These are phyloP conservation scores for Eulithis testata DNA, from an alignment of 2,888 invertebrate species.

Conservation along the genomic window DNA sequence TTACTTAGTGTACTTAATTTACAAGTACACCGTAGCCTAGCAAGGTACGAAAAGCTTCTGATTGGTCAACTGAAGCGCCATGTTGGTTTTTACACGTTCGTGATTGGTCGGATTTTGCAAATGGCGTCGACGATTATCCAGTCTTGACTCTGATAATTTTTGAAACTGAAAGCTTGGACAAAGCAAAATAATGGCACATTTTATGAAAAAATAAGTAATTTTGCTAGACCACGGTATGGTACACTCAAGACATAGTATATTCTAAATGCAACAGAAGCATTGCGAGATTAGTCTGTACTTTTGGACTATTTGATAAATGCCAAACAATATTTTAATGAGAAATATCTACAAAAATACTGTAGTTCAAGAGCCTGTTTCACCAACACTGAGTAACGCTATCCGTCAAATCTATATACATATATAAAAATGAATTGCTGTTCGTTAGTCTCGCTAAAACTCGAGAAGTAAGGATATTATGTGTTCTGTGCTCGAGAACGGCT, in stretches of 20 bases:
- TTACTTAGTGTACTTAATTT: constrained; percentile 56
- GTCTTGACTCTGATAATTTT: too few species aligned
- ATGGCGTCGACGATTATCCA: too few species aligned
- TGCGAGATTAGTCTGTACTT: constrained; percentile 23
- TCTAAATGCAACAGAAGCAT: constrained; percentile 35
- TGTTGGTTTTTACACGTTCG: not conserved
- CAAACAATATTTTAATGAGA: not conserved
- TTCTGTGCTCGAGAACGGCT: too few species aligned
- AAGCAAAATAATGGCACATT: too few species aligned
- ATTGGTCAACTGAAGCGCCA: constrained; percentile 3
- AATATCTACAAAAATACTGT: not conserved
- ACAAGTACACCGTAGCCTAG: constrained; percentile 26
- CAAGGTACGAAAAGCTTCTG: not conserved
- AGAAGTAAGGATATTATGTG: too few species aligned
- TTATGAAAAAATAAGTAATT: constrained; percentile 10
- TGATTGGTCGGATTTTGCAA: not conserved
- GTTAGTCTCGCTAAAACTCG: too few species aligned
- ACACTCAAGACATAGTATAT: constrained; percentile 24
- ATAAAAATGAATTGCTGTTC: too few species aligned
- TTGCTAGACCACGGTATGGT: constrained; percentile 30
- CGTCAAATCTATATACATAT: too few species aligned
- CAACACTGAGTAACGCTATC: too few species aligned
- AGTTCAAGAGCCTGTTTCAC: too few species aligned
- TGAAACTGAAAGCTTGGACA: too few species aligned
- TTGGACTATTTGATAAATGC: not conserved